Evolutionary conservation across 2,888 invertebrate genomes (phyloP), one percentile per base, ranked within the genome.

Genomic region (Anaspis maculata): DNA sequence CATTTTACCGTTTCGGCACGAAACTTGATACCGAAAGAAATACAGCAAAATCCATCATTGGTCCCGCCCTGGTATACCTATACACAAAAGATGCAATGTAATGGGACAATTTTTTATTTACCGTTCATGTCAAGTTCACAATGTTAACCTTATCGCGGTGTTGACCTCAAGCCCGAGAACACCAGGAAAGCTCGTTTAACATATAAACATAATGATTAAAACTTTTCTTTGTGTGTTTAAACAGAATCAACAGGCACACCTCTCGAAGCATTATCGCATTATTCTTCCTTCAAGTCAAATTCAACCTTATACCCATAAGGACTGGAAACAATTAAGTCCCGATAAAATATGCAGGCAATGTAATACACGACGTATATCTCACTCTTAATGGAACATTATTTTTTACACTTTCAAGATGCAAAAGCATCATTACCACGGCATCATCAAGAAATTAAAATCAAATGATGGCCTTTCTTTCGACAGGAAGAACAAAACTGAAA

Each of bases 401-500:
- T n/a, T n/a, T n/a, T n/a, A n/a, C n/a, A n/a, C n/a, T n/a, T n/a
- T n/a, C n/a, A n/a, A n/a, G n/a, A n/a, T n/a, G n/a, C n/a, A n/a
- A n/a, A n/a, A n/a, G n/a, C n/a, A n/a, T n/a, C n/a, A n/a, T n/a
- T n/a, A n/a, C n/a, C n/a, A n/a, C n/a, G n/a, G n/a, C n/a, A n/a
- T n/a, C n/a, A n/a, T n/a, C n/a, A n/a, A n/a, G n/a, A n/a, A n/a
- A n/a, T n/a, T n/a, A n/a, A n/a, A n/a, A n/a, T n/a, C n/a, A n/a
- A n/a, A n/a, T n/a, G n/a, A n/a, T n/a, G n/a, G n/a, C n/a, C 19
- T 9, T 19, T 19, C 9, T 9, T 5, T 7, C 27, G 30, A 23
- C 32, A 32, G 37, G 37, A 37, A 37, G 27, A 36, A 31, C 28
- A 28, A n/a, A n/a, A 28, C 26, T 32, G 23, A 34, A 29, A 32